Base-by-base conservation (phyloP, 2,113 vertebrate genomes). In the Oceanodroma tethys region DNA sequence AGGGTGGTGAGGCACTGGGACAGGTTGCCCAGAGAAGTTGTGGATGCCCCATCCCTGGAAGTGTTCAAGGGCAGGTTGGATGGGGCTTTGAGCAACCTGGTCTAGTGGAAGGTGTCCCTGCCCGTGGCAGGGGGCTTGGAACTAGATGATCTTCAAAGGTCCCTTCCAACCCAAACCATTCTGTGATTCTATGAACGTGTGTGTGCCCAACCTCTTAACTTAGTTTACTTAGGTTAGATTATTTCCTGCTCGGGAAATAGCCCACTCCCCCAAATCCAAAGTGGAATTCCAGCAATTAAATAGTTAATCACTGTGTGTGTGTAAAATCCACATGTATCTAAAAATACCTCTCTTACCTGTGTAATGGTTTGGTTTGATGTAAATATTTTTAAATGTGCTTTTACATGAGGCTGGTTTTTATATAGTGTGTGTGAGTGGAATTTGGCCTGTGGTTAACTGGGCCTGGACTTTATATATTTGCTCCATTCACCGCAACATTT, bases 371-470 rank as follows among this genome's bases (percentile, higher is more conserved):
- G 68, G 56, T 48, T 81, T 81, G 68, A 66, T 67, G 87, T 86
- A 84, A 93, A 92, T 70, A 36, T 86, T 96, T 93, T 83, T 13
- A n/a, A 86, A 78, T 59, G n/a, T 32, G 27, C 42, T 86, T 86
- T 91, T 88, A 50, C 13, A 1, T 74, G 21, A 36, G 52, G 56
- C 78, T 79, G 81, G 7, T n/a, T 88, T 66, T 85, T 60, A 40
- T 70, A 48, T 73, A 19, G 16, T 9, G 36, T n/a, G 36, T 21
- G 26, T 30, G 71, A 66, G 55, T 81, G 84, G 60, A 76, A 58
- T 83, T 81, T 70, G 95, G 43, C 1, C 0, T 26, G 50, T 13
- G 23, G 13, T 71, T 59, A 36, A 17, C 56, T 10, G 38, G 74
- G 45, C 84, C 79, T 90, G 84, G 47, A 30, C 48, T 74, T 83